phyloP scores from a whole-genome alignment of 2,113 vertebrate species.

The Myiozetetes cayanensis region DNA sequence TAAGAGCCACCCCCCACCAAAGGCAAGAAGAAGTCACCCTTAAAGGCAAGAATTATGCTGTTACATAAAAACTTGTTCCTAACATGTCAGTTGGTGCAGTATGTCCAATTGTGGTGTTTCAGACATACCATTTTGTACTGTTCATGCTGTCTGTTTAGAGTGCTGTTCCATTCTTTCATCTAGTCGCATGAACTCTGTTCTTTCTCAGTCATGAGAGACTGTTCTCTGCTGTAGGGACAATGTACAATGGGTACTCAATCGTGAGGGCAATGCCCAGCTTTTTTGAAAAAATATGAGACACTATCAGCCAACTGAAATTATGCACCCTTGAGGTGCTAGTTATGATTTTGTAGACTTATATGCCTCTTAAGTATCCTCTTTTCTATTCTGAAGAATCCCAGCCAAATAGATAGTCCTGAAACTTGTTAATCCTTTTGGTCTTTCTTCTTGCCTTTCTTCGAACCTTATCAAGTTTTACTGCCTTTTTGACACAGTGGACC shows the following conservation, averaged over 20 bases:
- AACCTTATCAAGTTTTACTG: background rate
- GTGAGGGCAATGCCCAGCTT: background rate
- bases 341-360: background rate
- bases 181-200: background rate
- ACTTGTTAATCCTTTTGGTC: background rate
- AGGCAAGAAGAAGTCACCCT: background rate
- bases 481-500: background rate
- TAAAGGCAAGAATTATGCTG: background rate
- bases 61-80: background rate
- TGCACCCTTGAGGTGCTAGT: background rate
- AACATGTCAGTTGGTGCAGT: background rate
- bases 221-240: background rate
- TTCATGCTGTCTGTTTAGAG: background rate
- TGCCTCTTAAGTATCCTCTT: background rate
- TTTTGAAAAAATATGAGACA: background rate
- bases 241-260: background rate
- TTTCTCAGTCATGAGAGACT: background rate
- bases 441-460: background rate
- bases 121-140: background rate
- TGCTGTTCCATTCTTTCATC: background rate
- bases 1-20: background rate
- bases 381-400: background rate
- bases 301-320: background rate
- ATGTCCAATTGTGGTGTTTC: background rate
- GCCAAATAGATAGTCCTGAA: background rate